Evolutionary conservation across 2,888 invertebrate species (phyloP).

Genomic region (Diploptera punctata): DNA sequence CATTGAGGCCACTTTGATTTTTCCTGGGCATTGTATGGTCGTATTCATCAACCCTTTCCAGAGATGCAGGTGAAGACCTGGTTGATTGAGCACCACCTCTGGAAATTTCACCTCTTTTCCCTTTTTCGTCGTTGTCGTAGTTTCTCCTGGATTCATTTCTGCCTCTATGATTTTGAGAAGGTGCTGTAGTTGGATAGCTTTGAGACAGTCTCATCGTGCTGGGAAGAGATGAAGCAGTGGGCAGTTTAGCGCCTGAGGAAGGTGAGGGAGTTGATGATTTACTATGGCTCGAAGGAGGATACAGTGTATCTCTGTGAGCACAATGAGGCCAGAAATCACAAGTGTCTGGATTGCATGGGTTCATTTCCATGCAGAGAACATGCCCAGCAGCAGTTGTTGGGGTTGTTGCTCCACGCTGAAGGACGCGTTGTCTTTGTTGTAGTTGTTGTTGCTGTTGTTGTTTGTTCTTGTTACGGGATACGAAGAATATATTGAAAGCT

Average conservation of each 20-base stretch:
- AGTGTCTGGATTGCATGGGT: conserved; percentile 60
- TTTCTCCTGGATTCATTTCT: conserved; percentile 54
- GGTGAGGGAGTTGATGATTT: conserved; percentile 43
- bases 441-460: conserved; percentile 48
- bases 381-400: conserved; percentile 51
- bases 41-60: conserved; percentile 53
- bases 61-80: conserved; percentile 55
- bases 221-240: conserved; percentile 44
- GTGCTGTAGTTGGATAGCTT: conserved; percentile 58
- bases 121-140: conserved; percentile 38
- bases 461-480: conserved; percentile 43
- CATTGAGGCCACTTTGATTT: conserved; percentile 15
- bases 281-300: conserved; percentile 41
- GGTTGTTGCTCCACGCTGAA: conserved; percentile 56
- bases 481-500: conserved; percentile 43
- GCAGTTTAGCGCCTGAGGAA: conserved; percentile 30
- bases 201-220: conserved; percentile 59
- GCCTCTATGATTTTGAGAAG: conserved; percentile 9
- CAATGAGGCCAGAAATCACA: conserved; percentile 71
- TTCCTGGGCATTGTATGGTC: conserved; percentile 24
- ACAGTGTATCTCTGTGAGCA: conserved; percentile 55
- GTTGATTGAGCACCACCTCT: conserved; percentile 40
- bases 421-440: conserved; percentile 47
- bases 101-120: conserved; percentile 9
- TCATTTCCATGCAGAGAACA: conserved; percentile 47